Conservation (phyloP, 1,140 invertebrate species). For the Andricus grossulariae region DNA sequence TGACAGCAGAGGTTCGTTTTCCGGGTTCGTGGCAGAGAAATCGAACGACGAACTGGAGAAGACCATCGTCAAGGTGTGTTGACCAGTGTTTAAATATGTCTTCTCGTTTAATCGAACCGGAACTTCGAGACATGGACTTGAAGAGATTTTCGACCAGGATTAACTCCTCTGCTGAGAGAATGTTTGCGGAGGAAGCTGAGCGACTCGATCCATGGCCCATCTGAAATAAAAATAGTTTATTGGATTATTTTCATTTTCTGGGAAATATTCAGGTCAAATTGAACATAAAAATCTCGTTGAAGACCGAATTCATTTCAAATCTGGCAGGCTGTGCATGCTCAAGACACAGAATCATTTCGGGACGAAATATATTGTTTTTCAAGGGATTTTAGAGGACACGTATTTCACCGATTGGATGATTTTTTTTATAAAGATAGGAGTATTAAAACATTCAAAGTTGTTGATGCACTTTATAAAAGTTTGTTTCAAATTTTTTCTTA, state of each 20-base stretch:
- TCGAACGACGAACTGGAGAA: conserved; percentile 70
- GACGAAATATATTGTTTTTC: too few relatives aligned
- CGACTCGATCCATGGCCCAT: conserved; percentile 74
- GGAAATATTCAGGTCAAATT: not conserved
- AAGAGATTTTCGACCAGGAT: conserved; percentile 72
- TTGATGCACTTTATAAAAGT: too few relatives aligned
- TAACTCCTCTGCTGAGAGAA: conserved; percentile 69
- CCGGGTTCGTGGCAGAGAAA: conserved; percentile 73
- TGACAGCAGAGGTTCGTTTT: conserved; percentile 68
- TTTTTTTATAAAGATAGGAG: too few relatives aligned
- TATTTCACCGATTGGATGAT: too few relatives aligned
- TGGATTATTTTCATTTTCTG: not conserved
- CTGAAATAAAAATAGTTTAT: conserved; percentile 52
- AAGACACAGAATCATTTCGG: too few relatives aligned
- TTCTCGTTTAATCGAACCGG: conserved; percentile 73
- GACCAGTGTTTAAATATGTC: conserved; percentile 75
- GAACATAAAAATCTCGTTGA: not conserved
- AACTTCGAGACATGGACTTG: conserved; percentile 74
- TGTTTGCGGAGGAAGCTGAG: conserved; percentile 69
- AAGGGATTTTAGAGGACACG: too few relatives aligned
- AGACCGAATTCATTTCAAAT: too few relatives aligned
- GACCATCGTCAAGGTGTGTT: conserved; percentile 66
- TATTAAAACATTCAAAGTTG: too few relatives aligned
- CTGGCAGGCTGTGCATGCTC: too few relatives aligned
- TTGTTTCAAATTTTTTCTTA: too few relatives aligned